Conservation (phyloP, 1,140 invertebrate species). For the Battus philenor region DNA sequence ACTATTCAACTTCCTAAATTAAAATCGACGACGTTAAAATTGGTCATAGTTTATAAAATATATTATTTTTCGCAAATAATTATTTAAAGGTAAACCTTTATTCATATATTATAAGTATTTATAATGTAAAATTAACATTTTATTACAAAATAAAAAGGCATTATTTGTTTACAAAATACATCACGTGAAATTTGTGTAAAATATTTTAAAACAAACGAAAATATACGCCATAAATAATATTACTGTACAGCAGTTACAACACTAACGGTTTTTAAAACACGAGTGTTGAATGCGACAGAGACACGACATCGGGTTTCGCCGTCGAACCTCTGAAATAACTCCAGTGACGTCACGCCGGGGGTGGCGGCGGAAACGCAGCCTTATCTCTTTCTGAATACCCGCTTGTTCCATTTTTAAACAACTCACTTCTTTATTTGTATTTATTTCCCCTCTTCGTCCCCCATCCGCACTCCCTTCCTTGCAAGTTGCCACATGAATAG, state of each 20-base stretch:
- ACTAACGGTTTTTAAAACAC: conserved; percentile 67
- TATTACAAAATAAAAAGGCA: no score
- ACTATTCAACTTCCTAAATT: no score
- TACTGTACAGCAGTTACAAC: conserved; percentile 37
- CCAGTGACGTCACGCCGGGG: conserved; percentile 38
- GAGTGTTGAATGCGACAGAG: conserved; percentile 68
- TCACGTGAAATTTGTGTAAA: no score
- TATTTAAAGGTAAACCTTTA: background rate
- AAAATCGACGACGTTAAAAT: no score
- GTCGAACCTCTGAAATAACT: conserved; percentile 72
- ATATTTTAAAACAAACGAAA: no score
- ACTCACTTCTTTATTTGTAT: conserved; percentile 70
- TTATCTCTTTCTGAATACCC: conserved; percentile 67
- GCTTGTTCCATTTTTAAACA: conserved; percentile 75
- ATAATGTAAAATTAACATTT: no score
- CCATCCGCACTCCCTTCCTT: conserved; percentile 27
- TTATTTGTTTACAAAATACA: no score
- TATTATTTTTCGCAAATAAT: no score
- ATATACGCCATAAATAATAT: no score
- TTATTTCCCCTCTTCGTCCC: conserved; percentile 32
- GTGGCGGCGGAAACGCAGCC: conserved; percentile 66
- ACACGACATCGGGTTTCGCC: conserved; percentile 59
- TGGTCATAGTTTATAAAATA: no score
- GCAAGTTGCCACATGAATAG: conserved; percentile 66
- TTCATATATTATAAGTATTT: no score